Conservation (phyloP, 1,140 invertebrate species). For the Neodiprion lecontei region DNA sequence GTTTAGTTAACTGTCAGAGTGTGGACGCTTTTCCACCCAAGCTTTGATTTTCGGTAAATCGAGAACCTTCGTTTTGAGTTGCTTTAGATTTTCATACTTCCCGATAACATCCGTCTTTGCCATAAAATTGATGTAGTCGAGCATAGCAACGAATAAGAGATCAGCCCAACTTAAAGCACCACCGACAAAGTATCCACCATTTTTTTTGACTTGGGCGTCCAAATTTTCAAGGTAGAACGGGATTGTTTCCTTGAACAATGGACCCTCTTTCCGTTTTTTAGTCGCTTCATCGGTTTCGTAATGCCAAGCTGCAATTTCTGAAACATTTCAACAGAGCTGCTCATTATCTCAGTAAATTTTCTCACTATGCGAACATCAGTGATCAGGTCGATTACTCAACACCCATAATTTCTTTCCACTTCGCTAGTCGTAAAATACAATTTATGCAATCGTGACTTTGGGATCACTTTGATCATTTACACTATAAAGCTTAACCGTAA, state of each 20-base stretch:
- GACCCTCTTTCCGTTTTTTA: background rate
- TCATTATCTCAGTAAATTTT: too few relatives aligned
- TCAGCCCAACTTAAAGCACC: conserved; percentile 70
- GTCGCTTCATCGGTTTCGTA: conserved; percentile 1
- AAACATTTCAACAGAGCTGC: background rate
- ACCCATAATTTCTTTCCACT: background rate
- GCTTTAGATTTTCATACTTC: conserved; percentile 65
- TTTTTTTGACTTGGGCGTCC: conserved; percentile 20
- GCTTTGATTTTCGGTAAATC: conserved; percentile 67
- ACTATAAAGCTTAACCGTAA: background rate
- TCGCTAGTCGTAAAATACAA: background rate
- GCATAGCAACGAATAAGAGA: conserved; percentile 66
- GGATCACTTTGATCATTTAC: background rate
- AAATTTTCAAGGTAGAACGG: conserved; percentile 24
- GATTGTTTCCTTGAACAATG: conserved; percentile 19
- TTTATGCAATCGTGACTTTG: background rate
- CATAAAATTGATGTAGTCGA: conserved; percentile 69
- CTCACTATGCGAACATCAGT: background rate
- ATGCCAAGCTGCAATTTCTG: background rate
- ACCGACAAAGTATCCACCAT: conserved; percentile 38
- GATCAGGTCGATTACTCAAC: background rate
- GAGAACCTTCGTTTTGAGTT: conserved; percentile 63
- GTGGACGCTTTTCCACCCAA: conserved; percentile 70
- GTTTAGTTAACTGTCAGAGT: conserved; percentile 58
- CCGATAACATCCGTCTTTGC: conserved; percentile 64